Evolutionary conservation across 2,113 vertebrate species (phyloP).

Genomic region (Vanacampus margaritifer): DNA sequence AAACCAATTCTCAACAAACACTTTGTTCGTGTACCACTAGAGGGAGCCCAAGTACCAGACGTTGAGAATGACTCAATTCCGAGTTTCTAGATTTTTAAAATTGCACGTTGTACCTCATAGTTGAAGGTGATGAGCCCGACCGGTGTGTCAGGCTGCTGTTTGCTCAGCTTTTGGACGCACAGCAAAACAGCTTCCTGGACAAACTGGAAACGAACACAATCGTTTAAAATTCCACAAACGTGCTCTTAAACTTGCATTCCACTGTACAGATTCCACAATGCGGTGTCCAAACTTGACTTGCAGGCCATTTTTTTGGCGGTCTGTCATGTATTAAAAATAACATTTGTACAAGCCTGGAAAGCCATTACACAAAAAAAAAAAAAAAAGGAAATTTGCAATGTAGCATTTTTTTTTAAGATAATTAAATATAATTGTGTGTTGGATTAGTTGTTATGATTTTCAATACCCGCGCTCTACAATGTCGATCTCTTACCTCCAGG

Average conservation of each 20-base stretch:
- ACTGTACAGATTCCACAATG: no score
- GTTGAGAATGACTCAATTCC: neutral
- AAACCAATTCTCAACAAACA: no score
- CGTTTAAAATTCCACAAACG: neutral
- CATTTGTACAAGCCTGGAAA: no score
- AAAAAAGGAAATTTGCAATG: neutral
- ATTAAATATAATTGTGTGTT: neutral
- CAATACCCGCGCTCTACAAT: neutral
- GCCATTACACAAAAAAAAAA: no score
- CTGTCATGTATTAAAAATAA: no score
- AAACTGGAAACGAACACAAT: constrained; percentile 47
- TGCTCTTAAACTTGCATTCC: no score
- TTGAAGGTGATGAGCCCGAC: constrained; percentile 71
- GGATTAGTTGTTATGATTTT: neutral
- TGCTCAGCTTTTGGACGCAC: constrained; percentile 52
- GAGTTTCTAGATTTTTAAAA: neutral
- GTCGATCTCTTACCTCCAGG: constrained; percentile 52
- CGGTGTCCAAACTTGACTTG: no score
- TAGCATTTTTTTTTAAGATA: neutral
- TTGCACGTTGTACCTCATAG: constrained; percentile 42
- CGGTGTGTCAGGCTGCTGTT: constrained; percentile 40
- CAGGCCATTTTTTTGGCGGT: no score
- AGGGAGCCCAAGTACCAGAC: neutral
- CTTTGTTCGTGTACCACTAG: no score
- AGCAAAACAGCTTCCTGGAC: constrained; percentile 63